These are phyloP conservation scores for Pseudochaenichthys georgianus DNA, from an alignment of 2,797 vertebrate species.

Conservation along the genomic window DNA sequence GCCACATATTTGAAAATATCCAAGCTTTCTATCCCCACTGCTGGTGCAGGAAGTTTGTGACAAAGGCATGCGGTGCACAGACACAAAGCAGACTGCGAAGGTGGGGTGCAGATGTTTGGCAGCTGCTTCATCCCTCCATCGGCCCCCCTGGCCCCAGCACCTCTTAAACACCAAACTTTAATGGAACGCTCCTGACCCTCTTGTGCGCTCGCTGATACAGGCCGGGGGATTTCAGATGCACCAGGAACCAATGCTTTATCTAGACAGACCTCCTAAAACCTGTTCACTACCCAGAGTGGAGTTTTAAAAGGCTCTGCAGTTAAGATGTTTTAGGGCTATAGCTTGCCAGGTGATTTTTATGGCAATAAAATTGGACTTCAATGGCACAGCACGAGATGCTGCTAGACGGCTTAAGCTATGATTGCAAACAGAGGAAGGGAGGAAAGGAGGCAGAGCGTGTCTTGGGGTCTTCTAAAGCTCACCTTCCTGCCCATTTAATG, in stretches of 20 bases:
- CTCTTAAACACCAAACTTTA: constrained; percentile 85
- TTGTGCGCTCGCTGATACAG: constrained; percentile 59
- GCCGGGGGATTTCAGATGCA: constrained; percentile 59
- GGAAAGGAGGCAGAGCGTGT: constrained; percentile 63
- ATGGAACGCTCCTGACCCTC: constrained; percentile 76
- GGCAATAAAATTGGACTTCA: constrained; percentile 79
- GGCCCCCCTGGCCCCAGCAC: constrained; percentile 78
- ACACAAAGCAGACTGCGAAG: constrained; percentile 65
- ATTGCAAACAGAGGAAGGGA: constrained; percentile 72
- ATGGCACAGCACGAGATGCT: constrained; percentile 68
- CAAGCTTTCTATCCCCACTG: constrained; percentile 40
- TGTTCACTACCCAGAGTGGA: constrained; percentile 33
- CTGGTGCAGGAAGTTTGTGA: constrained; percentile 70
- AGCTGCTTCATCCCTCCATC: constrained; percentile 76
- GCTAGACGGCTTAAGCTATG: constrained; percentile 66
- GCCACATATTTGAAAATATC: constrained; percentile 44
- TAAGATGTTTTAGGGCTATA: constrained; percentile 54
- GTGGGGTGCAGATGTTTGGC: constrained; percentile 82
- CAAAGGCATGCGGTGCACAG: constrained; percentile 68
- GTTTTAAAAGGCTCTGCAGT: constrained; percentile 59
- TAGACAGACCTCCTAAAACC: constrained; percentile 43
- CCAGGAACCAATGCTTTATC: constrained; percentile 47
- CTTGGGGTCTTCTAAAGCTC: constrained; percentile 68
- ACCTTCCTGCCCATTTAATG: constrained; percentile 74
- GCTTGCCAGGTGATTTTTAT: constrained; percentile 79